These are phyloP conservation scores for Mormoops blainvillei DNA, from an alignment of 2,113 vertebrate genomes.

Conservation along the genomic window DNA sequence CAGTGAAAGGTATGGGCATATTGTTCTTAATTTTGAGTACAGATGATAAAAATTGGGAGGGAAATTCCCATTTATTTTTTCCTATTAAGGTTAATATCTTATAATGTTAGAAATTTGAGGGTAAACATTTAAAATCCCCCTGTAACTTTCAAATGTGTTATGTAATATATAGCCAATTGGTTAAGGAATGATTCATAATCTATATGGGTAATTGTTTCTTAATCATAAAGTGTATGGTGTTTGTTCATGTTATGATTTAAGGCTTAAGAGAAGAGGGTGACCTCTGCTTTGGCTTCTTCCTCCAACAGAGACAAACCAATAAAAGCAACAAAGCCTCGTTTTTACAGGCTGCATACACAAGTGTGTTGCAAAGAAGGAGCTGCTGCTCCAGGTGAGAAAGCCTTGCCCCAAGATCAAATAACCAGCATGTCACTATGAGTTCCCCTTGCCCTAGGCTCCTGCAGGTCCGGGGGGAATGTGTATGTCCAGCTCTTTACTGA, in stretches of 20 bases:
- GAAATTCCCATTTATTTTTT: neutral
- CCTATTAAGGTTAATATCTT: neutral
- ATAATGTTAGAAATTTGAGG: neutral
- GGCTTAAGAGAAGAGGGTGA: neutral
- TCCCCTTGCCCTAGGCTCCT: neutral
- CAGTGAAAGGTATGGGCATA: neutral
- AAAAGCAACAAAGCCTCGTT: neutral
- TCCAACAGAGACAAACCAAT: neutral
- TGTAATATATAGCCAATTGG: neutral
- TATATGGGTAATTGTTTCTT: neutral
- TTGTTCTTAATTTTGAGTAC: slow-evolving; percentile 19
- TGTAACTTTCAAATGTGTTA: neutral
- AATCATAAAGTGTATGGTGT: neutral
- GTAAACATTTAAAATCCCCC: neutral
- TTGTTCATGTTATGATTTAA: neutral
- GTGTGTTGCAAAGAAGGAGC: neutral
- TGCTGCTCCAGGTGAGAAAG: neutral
- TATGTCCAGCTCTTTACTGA: neutral
- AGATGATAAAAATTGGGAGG: neutral
- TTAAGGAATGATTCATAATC: neutral
- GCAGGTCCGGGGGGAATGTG: neutral
- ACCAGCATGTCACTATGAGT: neutral
- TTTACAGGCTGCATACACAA: neutral
- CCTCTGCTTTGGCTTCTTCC: neutral
- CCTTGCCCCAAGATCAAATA: neutral